These are phyloP conservation scores for Dreissena rostriformis DNA, from an alignment of 1,140 invertebrate species.

Conservation along the genomic window DNA sequence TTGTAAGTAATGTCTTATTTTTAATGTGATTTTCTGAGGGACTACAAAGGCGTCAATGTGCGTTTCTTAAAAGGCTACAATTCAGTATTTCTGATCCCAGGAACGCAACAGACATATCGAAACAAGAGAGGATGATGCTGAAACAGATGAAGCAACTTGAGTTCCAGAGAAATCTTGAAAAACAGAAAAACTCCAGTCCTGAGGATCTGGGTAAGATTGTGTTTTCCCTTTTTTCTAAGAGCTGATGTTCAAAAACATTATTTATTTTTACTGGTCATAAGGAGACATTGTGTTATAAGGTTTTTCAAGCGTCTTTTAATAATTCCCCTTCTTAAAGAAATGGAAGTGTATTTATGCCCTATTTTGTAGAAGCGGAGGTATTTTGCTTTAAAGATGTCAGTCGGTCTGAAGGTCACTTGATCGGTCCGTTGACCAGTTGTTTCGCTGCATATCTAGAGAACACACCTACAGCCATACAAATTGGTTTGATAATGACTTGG, in stretches of 20 bases:
- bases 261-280: not conserved
- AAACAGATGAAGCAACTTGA: constrained; percentile 73
- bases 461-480: too few species aligned
- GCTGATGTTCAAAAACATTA: not conserved
- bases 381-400: not conserved
- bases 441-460: too few species aligned
- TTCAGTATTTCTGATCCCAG: too few species aligned
- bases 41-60: too few species aligned
- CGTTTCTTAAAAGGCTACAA: too few species aligned
- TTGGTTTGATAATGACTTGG: too few species aligned
- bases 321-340: not conserved
- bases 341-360: not conserved
- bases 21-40: too few species aligned
- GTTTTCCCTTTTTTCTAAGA: too few species aligned
- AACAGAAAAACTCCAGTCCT: constrained; percentile 53
- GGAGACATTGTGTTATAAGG: not conserved
- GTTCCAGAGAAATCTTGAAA: constrained; percentile 62
- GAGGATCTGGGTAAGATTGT: constrained; percentile 16
- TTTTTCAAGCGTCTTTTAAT: not conserved
- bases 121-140: constrained; percentile 67
- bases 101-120: not conserved
- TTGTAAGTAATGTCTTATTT: too few species aligned
- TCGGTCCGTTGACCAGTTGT: not conserved
- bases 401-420: not conserved
- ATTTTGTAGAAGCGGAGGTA: not conserved